These are phyloP conservation scores for Alauda arvensis DNA, from an alignment of 2,797 vertebrate species.

Conservation along the genomic window DNA sequence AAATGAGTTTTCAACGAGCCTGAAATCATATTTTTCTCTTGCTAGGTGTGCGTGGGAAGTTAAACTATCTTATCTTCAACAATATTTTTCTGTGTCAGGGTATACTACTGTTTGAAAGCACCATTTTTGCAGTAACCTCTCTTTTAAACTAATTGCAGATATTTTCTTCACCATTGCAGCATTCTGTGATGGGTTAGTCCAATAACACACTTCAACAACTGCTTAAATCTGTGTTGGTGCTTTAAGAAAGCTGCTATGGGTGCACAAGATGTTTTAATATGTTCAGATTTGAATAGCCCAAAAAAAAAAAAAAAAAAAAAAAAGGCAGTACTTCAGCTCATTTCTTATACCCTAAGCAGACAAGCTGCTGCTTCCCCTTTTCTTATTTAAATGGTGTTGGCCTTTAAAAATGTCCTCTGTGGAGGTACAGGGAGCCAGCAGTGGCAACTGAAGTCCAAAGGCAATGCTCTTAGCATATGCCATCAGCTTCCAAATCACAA, in stretches of 20 bases:
- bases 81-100: background rate
- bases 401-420: constrained; percentile 51
- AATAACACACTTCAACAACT: background rate
- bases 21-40: background rate
- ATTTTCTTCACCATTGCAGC: background rate
- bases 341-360: background rate
- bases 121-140: background rate
- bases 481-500: constrained; percentile 42
- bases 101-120: background rate
- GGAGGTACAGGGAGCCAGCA: background rate
- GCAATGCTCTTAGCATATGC: constrained; percentile 51
- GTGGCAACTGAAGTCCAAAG: constrained; percentile 55
- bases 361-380: constrained; percentile 21
- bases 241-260: background rate
- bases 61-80: background rate
- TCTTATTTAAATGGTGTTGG: constrained; percentile 43
- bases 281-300: background rate
- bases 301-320: background rate
- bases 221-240: background rate
- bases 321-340: background rate
- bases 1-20: background rate
- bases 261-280: background rate
- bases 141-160: background rate
- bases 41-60: background rate
- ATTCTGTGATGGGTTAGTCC: background rate